These are phyloP conservation scores for Lepidostoma basale DNA, from an alignment of 1,140 invertebrate genomes.

Conservation along the genomic window DNA sequence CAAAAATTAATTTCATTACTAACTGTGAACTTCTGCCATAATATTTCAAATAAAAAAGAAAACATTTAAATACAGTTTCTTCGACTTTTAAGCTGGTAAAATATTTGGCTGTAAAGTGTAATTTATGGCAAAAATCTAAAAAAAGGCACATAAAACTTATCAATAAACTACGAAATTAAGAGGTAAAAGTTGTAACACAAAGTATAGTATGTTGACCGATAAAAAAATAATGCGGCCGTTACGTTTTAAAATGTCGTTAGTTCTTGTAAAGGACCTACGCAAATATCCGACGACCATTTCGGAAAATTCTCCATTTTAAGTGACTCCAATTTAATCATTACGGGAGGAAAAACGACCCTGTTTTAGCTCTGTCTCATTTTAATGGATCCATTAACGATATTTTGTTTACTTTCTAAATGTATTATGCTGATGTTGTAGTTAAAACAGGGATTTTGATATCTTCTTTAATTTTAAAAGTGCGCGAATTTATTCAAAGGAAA, in stretches of 20 bases:
- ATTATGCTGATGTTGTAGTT: neutral
- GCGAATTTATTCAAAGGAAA: neutral
- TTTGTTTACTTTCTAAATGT: conserved; percentile 16
- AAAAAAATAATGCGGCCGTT: conserved; percentile 2
- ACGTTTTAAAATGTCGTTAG: conserved; percentile 26
- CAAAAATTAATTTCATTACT: too few relatives aligned
- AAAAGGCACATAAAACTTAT: too few relatives aligned
- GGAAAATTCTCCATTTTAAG: conserved; percentile 3
- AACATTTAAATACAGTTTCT: too few relatives aligned
- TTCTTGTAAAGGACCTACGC: conserved; percentile 18
- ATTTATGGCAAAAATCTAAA: too few relatives aligned
- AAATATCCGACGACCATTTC: conserved; percentile 21
- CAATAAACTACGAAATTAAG: too few relatives aligned
- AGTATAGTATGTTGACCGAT: too few relatives aligned
- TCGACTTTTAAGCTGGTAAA: too few relatives aligned
- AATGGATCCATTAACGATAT: conserved; percentile 14
- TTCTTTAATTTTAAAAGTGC: neutral
- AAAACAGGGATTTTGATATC: conserved; percentile 2
- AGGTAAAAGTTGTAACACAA: too few relatives aligned
- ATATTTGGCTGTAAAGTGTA: too few relatives aligned
- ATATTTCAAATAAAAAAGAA: too few relatives aligned
- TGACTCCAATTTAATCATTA: conserved; percentile 1
- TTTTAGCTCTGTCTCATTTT: conserved; percentile 19
- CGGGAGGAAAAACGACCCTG: neutral
- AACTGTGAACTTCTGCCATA: too few relatives aligned